These are phyloP conservation scores for Hyaena hyaena DNA, from an alignment of 2,113 vertebrate species.

Conservation along the genomic window DNA sequence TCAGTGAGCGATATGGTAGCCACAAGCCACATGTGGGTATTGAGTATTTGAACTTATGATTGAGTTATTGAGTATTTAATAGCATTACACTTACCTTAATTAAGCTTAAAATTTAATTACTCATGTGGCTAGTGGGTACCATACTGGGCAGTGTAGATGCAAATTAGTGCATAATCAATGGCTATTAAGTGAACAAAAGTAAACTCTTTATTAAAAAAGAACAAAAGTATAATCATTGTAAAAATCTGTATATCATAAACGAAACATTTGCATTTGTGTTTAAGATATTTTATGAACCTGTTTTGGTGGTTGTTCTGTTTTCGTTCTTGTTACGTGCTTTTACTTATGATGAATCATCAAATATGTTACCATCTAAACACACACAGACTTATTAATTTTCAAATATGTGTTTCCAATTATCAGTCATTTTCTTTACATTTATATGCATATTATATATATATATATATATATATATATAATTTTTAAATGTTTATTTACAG, in stretches of 20 bases:
- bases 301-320: background rate
- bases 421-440: too few species aligned
- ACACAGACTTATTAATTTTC: background rate
- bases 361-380: background rate
- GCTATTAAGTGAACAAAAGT: background rate
- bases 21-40: background rate
- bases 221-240: background rate
- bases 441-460: too few species aligned
- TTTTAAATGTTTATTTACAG: too few species aligned
- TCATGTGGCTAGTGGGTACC: background rate
- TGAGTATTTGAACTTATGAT: background rate
- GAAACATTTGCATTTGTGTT: background rate
- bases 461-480: too few species aligned
- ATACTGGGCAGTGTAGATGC: background rate
- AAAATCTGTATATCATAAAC: background rate
- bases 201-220: background rate
- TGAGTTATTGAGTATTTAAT: background rate
- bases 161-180: background rate
- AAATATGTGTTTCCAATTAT: background rate
- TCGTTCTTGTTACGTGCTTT: background rate
- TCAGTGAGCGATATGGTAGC: fast-evolving
- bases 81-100: background rate
- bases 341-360: background rate
- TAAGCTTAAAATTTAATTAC: background rate
- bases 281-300: background rate